phyloP scores from a whole-genome alignment of 2,113 vertebrate genomes.

The Tympanuchus pallidicinctus region DNA sequence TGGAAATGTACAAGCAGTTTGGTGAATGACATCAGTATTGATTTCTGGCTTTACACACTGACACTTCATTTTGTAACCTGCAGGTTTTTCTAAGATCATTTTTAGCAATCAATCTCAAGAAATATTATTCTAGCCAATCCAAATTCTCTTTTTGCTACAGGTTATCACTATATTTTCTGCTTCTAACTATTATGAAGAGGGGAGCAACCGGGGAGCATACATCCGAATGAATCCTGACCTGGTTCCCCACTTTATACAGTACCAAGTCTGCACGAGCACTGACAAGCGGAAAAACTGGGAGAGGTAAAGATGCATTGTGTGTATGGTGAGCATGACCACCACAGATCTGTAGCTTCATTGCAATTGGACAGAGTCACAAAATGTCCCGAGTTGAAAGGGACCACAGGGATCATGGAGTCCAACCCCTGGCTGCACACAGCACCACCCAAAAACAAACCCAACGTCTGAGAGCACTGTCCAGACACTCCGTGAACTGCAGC shows the following conservation, averaged over 20 bases:
- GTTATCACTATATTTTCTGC: constrained; percentile 98
- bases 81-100: not conserved
- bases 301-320: constrained; percentile 76
- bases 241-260: constrained; percentile 89
- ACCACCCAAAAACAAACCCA: not conserved
- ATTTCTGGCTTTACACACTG: not conserved
- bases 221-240: constrained; percentile 86
- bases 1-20: not conserved
- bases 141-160: constrained; percentile 70
- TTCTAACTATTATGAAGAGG: constrained; percentile 97
- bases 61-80: not conserved
- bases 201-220: constrained; percentile 95
- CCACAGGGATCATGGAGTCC: not conserved
- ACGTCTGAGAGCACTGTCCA: not conserved
- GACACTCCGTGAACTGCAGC: not conserved
- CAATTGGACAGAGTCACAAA: not conserved
- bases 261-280: constrained; percentile 87
- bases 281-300: constrained; percentile 83
- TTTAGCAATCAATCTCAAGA: not conserved
- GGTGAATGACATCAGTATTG: not conserved
- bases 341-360: not conserved
- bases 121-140: not conserved
- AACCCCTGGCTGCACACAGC: not conserved
- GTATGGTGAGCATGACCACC: not conserved
- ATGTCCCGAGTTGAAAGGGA: not conserved